Base-by-base conservation (phyloP, 2,113 vertebrate species). In the Tamias sibiricus region DNA sequence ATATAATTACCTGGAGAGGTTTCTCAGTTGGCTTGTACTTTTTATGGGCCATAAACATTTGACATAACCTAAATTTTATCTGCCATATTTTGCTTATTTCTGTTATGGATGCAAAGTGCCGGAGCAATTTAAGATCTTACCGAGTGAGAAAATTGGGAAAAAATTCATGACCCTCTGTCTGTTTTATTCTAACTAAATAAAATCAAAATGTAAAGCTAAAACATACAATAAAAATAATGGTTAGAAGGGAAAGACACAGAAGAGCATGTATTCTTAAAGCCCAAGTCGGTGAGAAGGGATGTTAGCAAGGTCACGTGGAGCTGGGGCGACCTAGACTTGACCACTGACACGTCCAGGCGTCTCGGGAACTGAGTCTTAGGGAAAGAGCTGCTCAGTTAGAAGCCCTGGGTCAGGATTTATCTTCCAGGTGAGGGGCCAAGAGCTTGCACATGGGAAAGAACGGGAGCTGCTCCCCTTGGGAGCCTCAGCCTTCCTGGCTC, bases 41-140 rank as follows among this genome's bases (percentile, higher is more conserved):
- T 75, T 24, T 11, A 4, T 77, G 76, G 95, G 74, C 84, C 86
- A 71, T 49, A 79, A 71, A 79, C 16, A 54, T 40, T 32, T 32
- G 22, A 52, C 24, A 40, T 26, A 69, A 75, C 68, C 68, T 92
- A 49, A 62, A 96, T 96, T 93, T 92, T 40, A 90, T 79, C 64
- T 76, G n/a, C 52, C 40, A 19, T 72, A 72, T 37, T 35, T 93
- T 72, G 66, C 82, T 87, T 66, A 85, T 86, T 95, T 80, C 87
- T 95, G 11, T 91, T 42, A 0, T 24, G 26, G 28, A 82, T 85
- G 52, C 26, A 93, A 84, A 94, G 42, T 30, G 82, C 32, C 71
- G 4, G 42, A 80, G 9, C 37, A 44, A 83, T 97, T 66, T 77
- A 94, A 75, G 64, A 79, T 92, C 95, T 72, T 83, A 80, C 76